Percentiles rank a stretch among this genome's conserved stretches.
Evolutionary conservation across 1,140 invertebrate species (phyloP).

Genomic region (Megathymus violae): DNA sequence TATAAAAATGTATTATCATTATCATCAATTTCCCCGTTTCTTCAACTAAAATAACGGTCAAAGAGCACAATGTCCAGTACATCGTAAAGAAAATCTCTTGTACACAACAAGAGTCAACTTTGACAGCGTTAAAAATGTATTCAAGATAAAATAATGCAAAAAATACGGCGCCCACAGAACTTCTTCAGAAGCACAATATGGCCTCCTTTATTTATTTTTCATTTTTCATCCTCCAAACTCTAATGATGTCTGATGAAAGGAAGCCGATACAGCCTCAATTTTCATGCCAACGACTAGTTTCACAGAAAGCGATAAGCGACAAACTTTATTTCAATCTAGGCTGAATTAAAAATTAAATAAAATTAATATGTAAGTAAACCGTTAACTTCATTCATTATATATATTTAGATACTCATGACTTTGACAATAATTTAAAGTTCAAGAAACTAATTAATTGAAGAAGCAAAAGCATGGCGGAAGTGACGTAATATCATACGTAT

Average conservation of each 20-base stretch:
- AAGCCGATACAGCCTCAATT: constrained; percentile 61
- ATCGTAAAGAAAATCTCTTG: constrained; percentile 19
- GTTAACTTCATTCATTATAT: too few relatives aligned
- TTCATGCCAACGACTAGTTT: constrained; percentile 37
- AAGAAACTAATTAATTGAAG: too few relatives aligned
- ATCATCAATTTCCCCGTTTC: too few relatives aligned
- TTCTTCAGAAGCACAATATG: constrained; percentile 50
- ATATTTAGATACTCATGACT: too few relatives aligned
- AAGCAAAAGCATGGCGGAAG: too few relatives aligned
- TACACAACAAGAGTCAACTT: constrained; percentile 28
- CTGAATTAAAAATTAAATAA: too few relatives aligned
- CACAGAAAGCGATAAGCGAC: background rate
- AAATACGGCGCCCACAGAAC: constrained; percentile 45
- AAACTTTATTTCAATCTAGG: too few relatives aligned
- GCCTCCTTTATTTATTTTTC: constrained; percentile 69
- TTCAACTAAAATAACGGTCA: constrained; percentile 10
- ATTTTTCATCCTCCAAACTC: constrained; percentile 72
- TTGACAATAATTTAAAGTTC: too few relatives aligned
- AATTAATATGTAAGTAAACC: too few relatives aligned
- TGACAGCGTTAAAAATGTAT: constrained; percentile 42
- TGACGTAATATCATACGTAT: too few relatives aligned
- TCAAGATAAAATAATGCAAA: constrained; percentile 46
- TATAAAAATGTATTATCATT: too few relatives aligned
- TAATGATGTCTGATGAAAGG: constrained; percentile 79
- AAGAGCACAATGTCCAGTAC: constrained; percentile 10